Conservation (phyloP, 30 jellyfish, hydroid and myxozoan genomes). For the Hydractinia echinata region DNA sequence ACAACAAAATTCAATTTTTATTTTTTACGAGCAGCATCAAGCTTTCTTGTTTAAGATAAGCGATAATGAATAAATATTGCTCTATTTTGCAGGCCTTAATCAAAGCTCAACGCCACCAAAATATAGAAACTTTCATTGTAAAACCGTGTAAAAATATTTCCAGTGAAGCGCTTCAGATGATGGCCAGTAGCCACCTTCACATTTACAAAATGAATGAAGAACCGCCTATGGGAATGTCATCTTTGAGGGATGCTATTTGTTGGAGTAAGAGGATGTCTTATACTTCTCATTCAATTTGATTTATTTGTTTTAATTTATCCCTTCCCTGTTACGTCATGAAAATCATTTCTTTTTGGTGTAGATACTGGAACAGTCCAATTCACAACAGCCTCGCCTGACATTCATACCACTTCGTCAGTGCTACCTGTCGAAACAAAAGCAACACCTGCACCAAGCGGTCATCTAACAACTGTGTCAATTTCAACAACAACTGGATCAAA, state of each 20-base stretch:
- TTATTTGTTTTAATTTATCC: not conserved
- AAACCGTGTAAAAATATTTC: not conserved
- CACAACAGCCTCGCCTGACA: too few relatives aligned
- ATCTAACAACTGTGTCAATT: too few relatives aligned
- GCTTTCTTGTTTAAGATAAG: too few relatives aligned
- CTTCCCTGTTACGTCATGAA: not conserved
- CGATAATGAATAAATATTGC: too few relatives aligned
- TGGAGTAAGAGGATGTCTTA: not conserved
- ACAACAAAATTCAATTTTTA: too few relatives aligned
- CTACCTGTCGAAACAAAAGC: too few relatives aligned
- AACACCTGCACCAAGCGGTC: too few relatives aligned
- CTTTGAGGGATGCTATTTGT: not conserved
- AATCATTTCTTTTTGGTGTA: not conserved
- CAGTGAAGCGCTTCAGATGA: not conserved
- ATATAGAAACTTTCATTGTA: constrained; percentile 1
- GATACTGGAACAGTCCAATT: too few relatives aligned
- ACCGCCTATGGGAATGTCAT: not conserved
- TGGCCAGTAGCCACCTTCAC: not conserved
- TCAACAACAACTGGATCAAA: too few relatives aligned
- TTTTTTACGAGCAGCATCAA: too few relatives aligned
- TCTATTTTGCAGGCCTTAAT: not conserved
- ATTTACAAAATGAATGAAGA: not conserved
- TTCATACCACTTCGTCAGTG: too few relatives aligned
- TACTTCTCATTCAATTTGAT: too few relatives aligned
- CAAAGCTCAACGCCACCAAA: not conserved